phyloP scores from a whole-genome alignment of 2,113 vertebrate species.

The Catharus minimus region DNA sequence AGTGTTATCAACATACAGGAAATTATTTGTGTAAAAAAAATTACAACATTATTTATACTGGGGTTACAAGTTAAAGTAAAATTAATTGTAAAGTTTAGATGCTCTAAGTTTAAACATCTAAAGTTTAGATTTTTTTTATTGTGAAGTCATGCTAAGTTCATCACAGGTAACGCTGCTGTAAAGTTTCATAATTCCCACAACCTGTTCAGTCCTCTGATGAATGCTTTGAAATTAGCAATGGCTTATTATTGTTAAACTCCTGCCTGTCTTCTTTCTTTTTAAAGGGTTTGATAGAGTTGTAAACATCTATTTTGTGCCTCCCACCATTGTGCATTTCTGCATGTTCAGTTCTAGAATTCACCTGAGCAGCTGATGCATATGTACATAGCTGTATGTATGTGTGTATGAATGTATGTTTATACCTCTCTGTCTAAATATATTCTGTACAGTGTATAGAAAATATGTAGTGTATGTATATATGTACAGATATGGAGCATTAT shows the following conservation, averaged over 20 bases:
- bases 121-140: not conserved
- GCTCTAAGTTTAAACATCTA: not conserved
- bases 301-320: slow-evolving; percentile 28
- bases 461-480: slow-evolving; percentile 63
- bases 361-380: slow-evolving; percentile 14
- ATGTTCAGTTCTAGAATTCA: slow-evolving; percentile 18
- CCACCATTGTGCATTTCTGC: slow-evolving; percentile 25
- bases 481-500: slow-evolving; percentile 65
- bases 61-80: not conserved
- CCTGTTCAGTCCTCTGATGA: not conserved
- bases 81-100: not conserved
- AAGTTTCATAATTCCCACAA: not conserved
- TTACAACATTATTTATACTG: not conserved
- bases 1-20: not conserved
- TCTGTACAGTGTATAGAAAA: slow-evolving; percentile 74
- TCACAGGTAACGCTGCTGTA: not conserved
- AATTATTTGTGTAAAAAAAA: not conserved
- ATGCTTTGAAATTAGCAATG: not conserved
- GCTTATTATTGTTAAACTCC: not conserved
- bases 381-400: slow-evolving; percentile 64
- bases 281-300: not conserved
- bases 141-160: not conserved
- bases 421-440: slow-evolving; percentile 40
- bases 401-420: slow-evolving; percentile 72
- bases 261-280: not conserved